Conservation (phyloP, 2,113 vertebrate species). For the Phrynosoma platyrhinos region DNA sequence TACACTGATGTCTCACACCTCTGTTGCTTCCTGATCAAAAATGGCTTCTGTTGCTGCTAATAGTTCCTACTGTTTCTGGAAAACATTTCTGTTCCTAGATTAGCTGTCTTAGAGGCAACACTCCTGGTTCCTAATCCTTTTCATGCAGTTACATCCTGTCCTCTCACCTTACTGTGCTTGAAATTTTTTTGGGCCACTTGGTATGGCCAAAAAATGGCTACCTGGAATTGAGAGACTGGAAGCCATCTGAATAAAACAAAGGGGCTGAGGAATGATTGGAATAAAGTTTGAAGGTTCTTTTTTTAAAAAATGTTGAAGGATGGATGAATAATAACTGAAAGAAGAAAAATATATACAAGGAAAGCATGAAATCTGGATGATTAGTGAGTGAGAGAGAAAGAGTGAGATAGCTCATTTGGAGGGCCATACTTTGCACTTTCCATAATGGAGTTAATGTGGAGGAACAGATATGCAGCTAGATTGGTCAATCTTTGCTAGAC, state of each 20-base stretch:
- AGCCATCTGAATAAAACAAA: conserved; percentile 16
- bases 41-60: background rate
- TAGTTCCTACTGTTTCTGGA: background rate
- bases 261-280: background rate
- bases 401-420: too few relatives aligned
- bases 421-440: too few relatives aligned
- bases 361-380: background rate
- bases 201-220: background rate
- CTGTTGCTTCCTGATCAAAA: conserved; percentile 39
- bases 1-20: conserved; percentile 21
- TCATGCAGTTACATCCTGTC: conserved; percentile 46
- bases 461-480: too few relatives aligned
- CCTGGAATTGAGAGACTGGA: background rate
- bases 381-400: too few relatives aligned
- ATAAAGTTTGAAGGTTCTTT: background rate
- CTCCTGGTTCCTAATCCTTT: conserved; percentile 42
- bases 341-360: background rate
- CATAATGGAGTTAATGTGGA: too few relatives aligned
- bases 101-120: conserved; percentile 14
- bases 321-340: background rate
- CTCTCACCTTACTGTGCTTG: conserved; percentile 30
- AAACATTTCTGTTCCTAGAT: conserved; percentile 39
- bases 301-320: too few relatives aligned
- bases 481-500: too few relatives aligned
- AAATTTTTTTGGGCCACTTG: conserved; percentile 25